Conservation (phyloP, 1,140 invertebrate genomes). For the Lordiphosa collinella region DNA sequence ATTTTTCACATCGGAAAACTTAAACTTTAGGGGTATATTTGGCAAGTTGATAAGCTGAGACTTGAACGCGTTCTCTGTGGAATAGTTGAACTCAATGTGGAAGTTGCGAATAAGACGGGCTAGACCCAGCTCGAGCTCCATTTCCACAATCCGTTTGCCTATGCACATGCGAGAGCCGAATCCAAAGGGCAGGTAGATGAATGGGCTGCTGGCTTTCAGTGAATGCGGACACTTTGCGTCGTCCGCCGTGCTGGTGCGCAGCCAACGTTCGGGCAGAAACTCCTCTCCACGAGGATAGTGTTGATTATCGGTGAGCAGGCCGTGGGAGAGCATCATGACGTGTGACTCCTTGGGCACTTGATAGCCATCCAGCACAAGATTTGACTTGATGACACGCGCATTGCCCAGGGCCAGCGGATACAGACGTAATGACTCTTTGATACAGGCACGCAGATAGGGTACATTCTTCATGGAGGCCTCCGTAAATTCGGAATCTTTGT, state of each 20-base stretch:
- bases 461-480: constrained; percentile 81
- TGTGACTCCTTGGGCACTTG: constrained; percentile 81
- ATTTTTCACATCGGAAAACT: constrained; percentile 56
- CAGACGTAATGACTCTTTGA: constrained; percentile 83
- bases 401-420: constrained; percentile 81
- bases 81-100: constrained; percentile 80
- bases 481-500: constrained; percentile 81
- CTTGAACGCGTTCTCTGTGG: constrained; percentile 54
- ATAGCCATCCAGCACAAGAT: constrained; percentile 82
- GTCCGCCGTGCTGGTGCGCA: constrained; percentile 60
- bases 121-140: constrained; percentile 85
- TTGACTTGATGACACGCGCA: constrained; percentile 79
- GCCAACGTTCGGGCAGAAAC: constrained; percentile 83
- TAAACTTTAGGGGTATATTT: constrained; percentile 71
- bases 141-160: constrained; percentile 85
- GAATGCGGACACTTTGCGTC: constrained; percentile 51
- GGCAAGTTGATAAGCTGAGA: constrained; percentile 53
- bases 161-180: constrained; percentile 82
- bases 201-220: constrained; percentile 78
- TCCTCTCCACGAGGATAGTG: constrained; percentile 80
- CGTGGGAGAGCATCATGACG: constrained; percentile 78
- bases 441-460: constrained; percentile 84
- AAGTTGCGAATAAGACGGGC: constrained; percentile 83
- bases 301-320: constrained; percentile 67
- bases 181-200: constrained; percentile 83